Evolutionary conservation across 2,888 invertebrate species (phyloP), one percentile per base, ranked within the genome.

Genomic region (Exephanes ischioxanthus): DNA sequence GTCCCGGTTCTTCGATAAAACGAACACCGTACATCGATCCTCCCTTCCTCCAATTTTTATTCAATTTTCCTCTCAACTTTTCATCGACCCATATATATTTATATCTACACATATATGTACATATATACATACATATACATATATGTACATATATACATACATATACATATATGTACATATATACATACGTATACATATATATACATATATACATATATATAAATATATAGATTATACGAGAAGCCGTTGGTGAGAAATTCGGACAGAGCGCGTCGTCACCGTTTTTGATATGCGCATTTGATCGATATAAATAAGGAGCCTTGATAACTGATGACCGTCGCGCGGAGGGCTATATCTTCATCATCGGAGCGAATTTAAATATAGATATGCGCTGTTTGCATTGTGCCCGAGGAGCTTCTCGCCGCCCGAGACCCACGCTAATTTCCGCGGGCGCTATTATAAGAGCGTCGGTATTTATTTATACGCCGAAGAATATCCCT

Each of bases 381-480:
- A 77, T 73, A 73, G 63, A 66, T 67, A 73, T 48, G 33, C 19
- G 58, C 48, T 72, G 51, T 79, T 85, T 45, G 70, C 78, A 85
- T 85, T 81, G 84, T 85, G 77, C 37, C 67, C 19, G 55, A 30
- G 67, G 76, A 51, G 48, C 41, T 26, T 77, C 77, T 51, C 86
- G 86, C 16, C 53, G 26, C 1, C 61, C 83, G 33, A 90, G 91
- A 90, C 91, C 91, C 90, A 91, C 91, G 91, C 91, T 91, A 90
- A 91, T 92, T 86, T 92, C 85, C 37, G 51, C 58, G 85, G 89
- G 87, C 87, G 89, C 91, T 92, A 91, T 91, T 91, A 91, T 90
- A 91, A 91, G 91, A 90, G 83, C 90, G 84, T 85, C 89, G 88
- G 87, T 89, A 84, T 89, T 91, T 92, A 92, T 92, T 91, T 91